Evolutionary conservation across 1,140 invertebrate genomes (phyloP).

Genomic region (Pantala flavescens): DNA sequence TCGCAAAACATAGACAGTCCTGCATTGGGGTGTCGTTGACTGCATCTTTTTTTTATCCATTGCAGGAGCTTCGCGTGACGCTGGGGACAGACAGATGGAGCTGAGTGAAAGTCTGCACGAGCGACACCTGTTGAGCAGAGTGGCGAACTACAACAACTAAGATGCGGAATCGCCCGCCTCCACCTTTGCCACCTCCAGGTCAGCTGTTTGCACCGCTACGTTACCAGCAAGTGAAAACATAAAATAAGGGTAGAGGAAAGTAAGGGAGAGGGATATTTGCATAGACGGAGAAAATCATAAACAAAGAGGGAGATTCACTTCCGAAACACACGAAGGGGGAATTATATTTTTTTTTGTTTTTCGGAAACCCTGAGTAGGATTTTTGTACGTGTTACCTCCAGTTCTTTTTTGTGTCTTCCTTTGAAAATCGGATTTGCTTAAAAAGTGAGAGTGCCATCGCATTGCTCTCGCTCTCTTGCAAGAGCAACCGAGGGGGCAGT

Average conservation of each 20-base stretch:
- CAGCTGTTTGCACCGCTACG: background rate
- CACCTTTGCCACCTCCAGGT: background rate
- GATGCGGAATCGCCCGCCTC: background rate
- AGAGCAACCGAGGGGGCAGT: too few species aligned
- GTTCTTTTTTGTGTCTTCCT: too few species aligned
- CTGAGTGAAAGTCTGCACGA: background rate
- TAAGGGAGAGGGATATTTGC: background rate
- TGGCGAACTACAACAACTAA: constrained; percentile 9
- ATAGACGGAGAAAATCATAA: too few species aligned
- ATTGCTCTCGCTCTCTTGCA: too few species aligned
- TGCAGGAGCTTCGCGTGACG: background rate
- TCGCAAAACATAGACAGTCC: too few species aligned
- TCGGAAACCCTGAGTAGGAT: too few species aligned
- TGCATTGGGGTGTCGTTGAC: background rate
- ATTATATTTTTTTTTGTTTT: too few species aligned
- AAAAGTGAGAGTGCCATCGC: too few species aligned
- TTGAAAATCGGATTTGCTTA: too few species aligned
- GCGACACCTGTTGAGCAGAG: constrained; percentile 1
- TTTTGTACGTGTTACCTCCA: too few species aligned
- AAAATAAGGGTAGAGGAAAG: background rate
- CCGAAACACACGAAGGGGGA: too few species aligned
- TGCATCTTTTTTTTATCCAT: background rate
- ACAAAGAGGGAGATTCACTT: too few species aligned
- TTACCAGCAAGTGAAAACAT: constrained; percentile 2
- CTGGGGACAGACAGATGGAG: constrained; percentile 6